These are phyloP conservation scores for Drosophila infuscata DNA, from an alignment of 2,888 invertebrate genomes.

Conservation along the genomic window DNA sequence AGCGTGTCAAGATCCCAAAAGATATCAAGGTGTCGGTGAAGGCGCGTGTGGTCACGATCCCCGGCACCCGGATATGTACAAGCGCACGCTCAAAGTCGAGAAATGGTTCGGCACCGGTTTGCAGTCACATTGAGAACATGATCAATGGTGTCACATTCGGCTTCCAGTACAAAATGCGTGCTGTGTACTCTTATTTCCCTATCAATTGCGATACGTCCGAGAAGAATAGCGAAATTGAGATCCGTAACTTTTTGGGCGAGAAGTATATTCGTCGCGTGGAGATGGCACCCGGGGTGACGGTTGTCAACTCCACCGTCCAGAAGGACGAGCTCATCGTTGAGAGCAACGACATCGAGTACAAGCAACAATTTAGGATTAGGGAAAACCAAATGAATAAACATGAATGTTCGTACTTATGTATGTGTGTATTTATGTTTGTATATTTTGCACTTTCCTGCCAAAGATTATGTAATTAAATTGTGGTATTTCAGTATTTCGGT, in stretches of 20 bases:
- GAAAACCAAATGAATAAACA: too few relatives aligned
- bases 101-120: constrained; percentile 99
- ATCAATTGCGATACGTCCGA: constrained; percentile 99
- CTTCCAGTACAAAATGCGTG: constrained; percentile 96
- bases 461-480: constrained; percentile 23
- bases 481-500: constrained; percentile 8
- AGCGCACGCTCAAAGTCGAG: constrained; percentile 92
- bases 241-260: constrained; percentile 99
- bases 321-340: constrained; percentile 99
- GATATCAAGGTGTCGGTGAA: constrained; percentile 95
- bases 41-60: constrained; percentile 96
- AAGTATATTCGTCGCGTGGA: constrained; percentile 97
- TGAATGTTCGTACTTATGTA: background rate
- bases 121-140: constrained; percentile 99
- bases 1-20: constrained; percentile 97
- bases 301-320: constrained; percentile 95
- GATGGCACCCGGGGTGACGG: constrained; percentile 98
- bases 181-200: constrained; percentile 99
- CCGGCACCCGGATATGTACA: constrained; percentile 97
- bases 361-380: too few relatives aligned
- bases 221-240: constrained; percentile 95
- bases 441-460: background rate
- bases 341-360: constrained; percentile 94
- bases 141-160: constrained; percentile 90
- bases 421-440: constrained; percentile 8